Evolutionary conservation across 2,113 vertebrate species (phyloP).

Genomic region (Oxyura jamaicensis): DNA sequence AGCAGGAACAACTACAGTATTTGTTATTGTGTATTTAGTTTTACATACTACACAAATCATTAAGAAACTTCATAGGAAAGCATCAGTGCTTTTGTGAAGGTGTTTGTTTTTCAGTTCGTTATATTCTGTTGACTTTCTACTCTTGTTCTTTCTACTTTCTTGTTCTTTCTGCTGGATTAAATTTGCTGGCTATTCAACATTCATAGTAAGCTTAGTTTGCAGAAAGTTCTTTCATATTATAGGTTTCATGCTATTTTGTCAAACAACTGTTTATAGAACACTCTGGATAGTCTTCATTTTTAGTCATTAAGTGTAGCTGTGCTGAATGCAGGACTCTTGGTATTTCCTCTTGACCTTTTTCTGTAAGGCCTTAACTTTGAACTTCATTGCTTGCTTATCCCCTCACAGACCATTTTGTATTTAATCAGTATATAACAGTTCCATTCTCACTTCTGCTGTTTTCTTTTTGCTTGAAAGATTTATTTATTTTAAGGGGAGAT

Average conservation of each 20-base stretch:
- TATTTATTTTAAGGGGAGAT: not conserved
- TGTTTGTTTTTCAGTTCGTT: not conserved
- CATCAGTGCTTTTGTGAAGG: not conserved
- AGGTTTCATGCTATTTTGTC: not conserved
- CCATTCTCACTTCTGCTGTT: not conserved
- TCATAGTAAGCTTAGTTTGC: not conserved
- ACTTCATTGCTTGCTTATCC: not conserved
- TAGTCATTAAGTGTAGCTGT: not conserved
- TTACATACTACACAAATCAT: not conserved
- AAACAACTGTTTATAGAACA: not conserved
- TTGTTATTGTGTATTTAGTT: not conserved
- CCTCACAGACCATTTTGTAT: not conserved
- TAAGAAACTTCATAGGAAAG: not conserved
- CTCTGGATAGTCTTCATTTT: not conserved
- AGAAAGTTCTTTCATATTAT: not conserved
- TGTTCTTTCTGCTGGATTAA: not conserved
- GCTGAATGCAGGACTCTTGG: not conserved
- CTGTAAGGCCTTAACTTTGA: not conserved
- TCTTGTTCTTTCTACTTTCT: not conserved
- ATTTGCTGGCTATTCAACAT: fast-evolving
- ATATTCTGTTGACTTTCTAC: not conserved
- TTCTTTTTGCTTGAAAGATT: not conserved
- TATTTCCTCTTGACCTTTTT: not conserved
- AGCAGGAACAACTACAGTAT: not conserved
- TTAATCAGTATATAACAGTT: not conserved